Evolutionary conservation across 2,113 vertebrate genomes (phyloP).

Genomic region (Malaclemys terrapin): DNA sequence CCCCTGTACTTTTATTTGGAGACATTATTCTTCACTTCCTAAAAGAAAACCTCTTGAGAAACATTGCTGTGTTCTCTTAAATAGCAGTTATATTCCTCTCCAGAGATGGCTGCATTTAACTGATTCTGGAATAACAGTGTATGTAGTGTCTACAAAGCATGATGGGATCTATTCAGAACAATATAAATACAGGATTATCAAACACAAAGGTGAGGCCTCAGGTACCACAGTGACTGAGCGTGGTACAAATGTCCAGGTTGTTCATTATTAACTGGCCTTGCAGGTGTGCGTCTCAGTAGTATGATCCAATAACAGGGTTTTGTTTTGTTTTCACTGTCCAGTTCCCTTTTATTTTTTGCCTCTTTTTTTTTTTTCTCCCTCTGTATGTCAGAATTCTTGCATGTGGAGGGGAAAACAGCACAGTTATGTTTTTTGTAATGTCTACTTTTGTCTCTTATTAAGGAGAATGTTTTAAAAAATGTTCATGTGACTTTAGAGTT

Average conservation of each 20-base stretch:
- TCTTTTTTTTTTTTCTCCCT: neutral
- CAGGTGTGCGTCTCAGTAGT: neutral
- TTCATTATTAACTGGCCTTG: neutral
- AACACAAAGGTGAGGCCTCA: neutral
- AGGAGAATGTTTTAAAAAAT: neutral
- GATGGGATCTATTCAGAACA: neutral
- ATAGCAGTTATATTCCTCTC: neutral
- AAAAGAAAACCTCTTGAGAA: neutral
- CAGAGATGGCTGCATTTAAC: neutral
- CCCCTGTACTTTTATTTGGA: neutral
- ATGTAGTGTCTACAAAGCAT: neutral
- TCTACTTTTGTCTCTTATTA: neutral
- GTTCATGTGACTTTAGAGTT: neutral
- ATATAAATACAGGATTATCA: neutral
- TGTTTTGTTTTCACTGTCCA: neutral
- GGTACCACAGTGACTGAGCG: rapidly evolving
- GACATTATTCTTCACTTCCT: neutral
- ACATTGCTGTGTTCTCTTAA: neutral
- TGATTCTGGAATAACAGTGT: neutral
- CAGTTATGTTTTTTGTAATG: neutral
- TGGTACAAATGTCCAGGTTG: neutral
- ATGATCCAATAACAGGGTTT: neutral
- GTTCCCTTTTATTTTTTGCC: neutral
- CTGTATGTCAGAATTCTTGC: neutral
- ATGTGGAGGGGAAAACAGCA: neutral